Base-by-base conservation (phyloP, 2,797 vertebrate genomes). In the Manis javanica region DNA sequence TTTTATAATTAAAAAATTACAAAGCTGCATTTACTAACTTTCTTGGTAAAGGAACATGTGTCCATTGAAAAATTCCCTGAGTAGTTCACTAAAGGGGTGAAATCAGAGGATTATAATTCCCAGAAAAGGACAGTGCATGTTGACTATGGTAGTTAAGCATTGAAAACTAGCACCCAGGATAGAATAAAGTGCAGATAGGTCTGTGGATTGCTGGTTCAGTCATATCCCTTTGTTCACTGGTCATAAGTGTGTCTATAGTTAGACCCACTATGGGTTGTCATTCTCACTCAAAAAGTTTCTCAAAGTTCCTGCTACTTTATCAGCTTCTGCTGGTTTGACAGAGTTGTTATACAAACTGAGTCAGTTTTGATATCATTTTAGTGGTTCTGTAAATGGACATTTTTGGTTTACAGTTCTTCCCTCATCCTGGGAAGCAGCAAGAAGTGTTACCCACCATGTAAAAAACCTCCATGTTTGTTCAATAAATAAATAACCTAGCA, bases 1-100 rank as follows among this genome's bases (percentile, higher is more conserved):
- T 57, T 88, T 91, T 77, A 37, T 75, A 77, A 81, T 37, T 71
- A 68, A 79, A 88, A 77, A 86, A n/a, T 87, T 79, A 72, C 7
- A 69, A 31, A 82, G 5, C 34, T 86, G 3, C 13, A 87, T 64
- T 64, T 75, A 75, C 37, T 68, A n/a, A 81, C 46, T 61, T n/a
- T 3, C 7, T n/a, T 77, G 46, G 2, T 21, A 85, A 69, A 19
- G 14, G 5, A 75, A 42, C 3, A 51, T 18, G 71, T 63, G 71
- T 63, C 53, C 16, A 39, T 3, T 78, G 46, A 90, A 51, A 85
- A 87, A 69, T 77, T 95, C 49, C 90, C 23, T 39, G 3, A 39
- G 26, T 63, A 49, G 55, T 68, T 81, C 53, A 82, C n/a, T 87
- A 51, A 71, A 71, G 4, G 18, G 46, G 1, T 51, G 2, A 49